Evolutionary conservation across 2,113 vertebrate species (phyloP), one percentile per base, ranked within the genome.

Genomic region (Plectropomus leopardus): DNA sequence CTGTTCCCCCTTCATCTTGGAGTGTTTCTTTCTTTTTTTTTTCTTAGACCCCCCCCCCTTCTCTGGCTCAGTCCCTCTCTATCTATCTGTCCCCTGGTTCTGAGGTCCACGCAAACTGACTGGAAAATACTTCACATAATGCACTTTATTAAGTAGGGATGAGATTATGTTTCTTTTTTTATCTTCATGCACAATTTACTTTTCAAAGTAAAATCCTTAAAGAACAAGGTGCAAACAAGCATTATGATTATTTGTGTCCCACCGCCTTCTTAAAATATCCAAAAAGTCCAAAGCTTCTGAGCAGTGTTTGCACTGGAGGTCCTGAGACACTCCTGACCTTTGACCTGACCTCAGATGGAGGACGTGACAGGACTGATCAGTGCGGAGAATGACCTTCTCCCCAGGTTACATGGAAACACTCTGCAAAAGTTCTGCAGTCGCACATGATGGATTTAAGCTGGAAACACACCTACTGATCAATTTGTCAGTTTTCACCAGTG

Each of bases 1-100:
- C 91, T 93, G 88, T 78, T 87, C 81, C 76, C 93, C 94, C 94
- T 95, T 94, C 95, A 96, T 95, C 94, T 94, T 89, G 54, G 67
- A 90, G 82, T 78, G 85, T 86, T 91, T 92, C 84, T 70, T n/a
- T 83, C 64, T 75, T 32, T 47, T 36, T 76, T 60, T n/a, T 54
- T 58, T 81, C 50, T 55, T 70, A 78, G 79, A 59, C 58, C 68
- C 69, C 69, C 61, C 68, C 72, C 61, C 60, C 76, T 64, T 77
- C 72, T 77, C 53, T 45, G 3, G 14, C 54, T 78, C 70, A 26
- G 13, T 63, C 76, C 59, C 69, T 85, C 72, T 80, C 47, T 24
- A 28, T 83, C 34, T 66, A 34, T 80, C 74, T 79, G 26, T 19
- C 53, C 34, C 2, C 36, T 11, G 36, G 36, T 9, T 67, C 74